Evolutionary conservation across 92 coral and sea anemone genomes (phyloP), one percentile per base, ranked within the genome.

Genomic region (Phenganax stokvisi): DNA sequence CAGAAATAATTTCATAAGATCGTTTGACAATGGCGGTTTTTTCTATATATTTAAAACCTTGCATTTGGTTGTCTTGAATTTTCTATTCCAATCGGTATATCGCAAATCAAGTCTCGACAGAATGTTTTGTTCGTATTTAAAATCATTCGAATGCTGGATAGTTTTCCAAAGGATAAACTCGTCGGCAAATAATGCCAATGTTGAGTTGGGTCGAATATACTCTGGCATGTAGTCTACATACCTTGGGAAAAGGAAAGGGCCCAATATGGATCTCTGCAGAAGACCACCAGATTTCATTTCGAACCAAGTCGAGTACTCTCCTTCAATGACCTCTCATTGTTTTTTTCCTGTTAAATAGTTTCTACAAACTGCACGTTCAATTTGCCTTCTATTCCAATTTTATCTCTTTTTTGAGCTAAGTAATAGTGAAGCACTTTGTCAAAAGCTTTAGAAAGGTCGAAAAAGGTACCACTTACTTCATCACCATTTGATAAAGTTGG

Each of bases 161-260:
- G 71, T 3, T 63, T 65, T 63, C 69, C 52, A 84, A 29, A 84
- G 64, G 30, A 79, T 84, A 0, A 68, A 62, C 54, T 84, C 87
- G 30, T 84, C 85, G 1, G 85, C 87, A 56, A 84, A 84, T 13
- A 79, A 37, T 61, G 87, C 85, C 54, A 84, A 28, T 30, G 27
- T 53, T 58, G 87, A 84, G 28, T 59, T 83, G 29, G 8, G 12
- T 9, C 77, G 29, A 55, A 79, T 54, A 54, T 61, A 84, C 17
- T 56, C 44, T 47, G 87, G 87, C 85, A 79, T 80, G 67, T 68
- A 76, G 44, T 84, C 71, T 16, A 65, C 76, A 70, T 79, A 79
- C 51, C 59, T 74, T 15, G 75, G 84, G 63, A 83, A 83, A 25
- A 83, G 84, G 3, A 83, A 83, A 8, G 86, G 86, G 7, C 75